phyloP scores from a whole-genome alignment of 35 echinoderm and acorn worm genomes.

The Ophioderma brevispina region DNA sequence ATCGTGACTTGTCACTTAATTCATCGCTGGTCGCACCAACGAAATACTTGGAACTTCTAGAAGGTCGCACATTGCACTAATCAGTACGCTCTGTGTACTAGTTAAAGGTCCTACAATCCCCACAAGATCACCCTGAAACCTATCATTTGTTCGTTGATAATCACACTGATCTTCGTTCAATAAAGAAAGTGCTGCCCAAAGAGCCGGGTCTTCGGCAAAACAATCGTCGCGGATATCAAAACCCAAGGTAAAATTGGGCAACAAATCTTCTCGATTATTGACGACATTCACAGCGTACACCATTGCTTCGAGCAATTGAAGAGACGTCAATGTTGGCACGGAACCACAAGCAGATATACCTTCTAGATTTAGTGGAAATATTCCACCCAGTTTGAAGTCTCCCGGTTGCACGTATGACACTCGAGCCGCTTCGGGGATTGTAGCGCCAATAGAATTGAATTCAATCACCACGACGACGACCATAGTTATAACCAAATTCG shows the following conservation, averaged over 20 bases:
- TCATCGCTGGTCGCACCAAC: conserved; percentile 51
- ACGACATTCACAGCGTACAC: conserved; percentile 25
- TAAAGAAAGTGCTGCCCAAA: conserved; percentile 1
- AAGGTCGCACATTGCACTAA: conserved; percentile 5
- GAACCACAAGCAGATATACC: not conserved
- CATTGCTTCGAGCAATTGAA: conserved; percentile 16
- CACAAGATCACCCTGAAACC: not conserved
- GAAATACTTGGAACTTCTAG: conserved; percentile 23
- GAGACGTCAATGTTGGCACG: not conserved
- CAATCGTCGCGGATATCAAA: conserved; percentile 44
- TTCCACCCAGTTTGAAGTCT: conserved; percentile 32
- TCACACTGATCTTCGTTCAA: not conserved
- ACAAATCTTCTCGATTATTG: not conserved
- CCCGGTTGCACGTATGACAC: not conserved
- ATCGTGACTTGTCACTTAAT: conserved; percentile 26
- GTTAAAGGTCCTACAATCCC: conserved; percentile 33
- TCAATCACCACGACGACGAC: not conserved
- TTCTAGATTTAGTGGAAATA: conserved; percentile 11
- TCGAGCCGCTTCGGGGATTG: not conserved
- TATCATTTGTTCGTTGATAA: not conserved
- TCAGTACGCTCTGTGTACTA: conserved; percentile 19
- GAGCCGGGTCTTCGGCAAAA: not conserved
- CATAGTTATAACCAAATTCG: too few relatives aligned
- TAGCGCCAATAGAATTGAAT: not conserved
- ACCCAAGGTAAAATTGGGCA: conserved; percentile 30